A percentile compares a stretch with the other conserved stretches of the same genome.
Conservation (phyloP, 1,140 invertebrate species). For the Drosophila leontia region DNA sequence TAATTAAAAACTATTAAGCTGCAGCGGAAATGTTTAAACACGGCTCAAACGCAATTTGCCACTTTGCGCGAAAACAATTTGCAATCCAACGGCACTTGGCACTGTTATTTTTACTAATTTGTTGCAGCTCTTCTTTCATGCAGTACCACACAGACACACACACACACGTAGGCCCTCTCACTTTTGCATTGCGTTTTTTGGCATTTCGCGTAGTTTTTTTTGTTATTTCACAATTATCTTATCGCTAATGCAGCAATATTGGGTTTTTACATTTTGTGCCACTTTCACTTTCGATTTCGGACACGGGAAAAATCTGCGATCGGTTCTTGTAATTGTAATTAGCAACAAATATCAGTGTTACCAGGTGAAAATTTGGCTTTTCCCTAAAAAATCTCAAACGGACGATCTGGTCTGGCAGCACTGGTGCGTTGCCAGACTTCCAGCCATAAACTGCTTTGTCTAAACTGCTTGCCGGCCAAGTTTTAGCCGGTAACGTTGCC, state of each 20-base stretch:
- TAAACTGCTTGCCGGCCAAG: too few relatives aligned
- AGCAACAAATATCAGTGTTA: conserved; percentile 25
- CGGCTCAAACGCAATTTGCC: conserved; percentile 42
- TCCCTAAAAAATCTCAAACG: too few relatives aligned
- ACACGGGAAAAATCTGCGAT: conserved; percentile 52
- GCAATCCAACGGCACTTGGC: conserved; percentile 38
- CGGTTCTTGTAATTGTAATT: conserved; percentile 53
- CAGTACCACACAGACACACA: conserved; percentile 15
- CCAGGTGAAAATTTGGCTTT: too few relatives aligned
- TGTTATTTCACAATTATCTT: conserved; percentile 4
- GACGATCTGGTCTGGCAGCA: too few relatives aligned
- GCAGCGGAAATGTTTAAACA: conserved; percentile 70
- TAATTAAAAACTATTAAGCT: conserved; percentile 59
- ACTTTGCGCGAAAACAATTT: conserved; percentile 40
- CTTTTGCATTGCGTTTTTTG: conserved; percentile 28
- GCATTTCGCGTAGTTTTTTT: conserved; percentile 10
- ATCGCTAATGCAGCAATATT: conserved; percentile 6
- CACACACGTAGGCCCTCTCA: conserved; percentile 9
- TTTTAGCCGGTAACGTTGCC: too few relatives aligned
- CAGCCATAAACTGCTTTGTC: too few relatives aligned
- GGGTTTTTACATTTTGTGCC: conserved; percentile 33
- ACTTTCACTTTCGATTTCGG: conserved; percentile 40
- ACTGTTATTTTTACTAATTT: conserved; percentile 48
- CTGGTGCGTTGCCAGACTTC: too few relatives aligned
- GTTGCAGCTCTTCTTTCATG: conserved; percentile 36